These are phyloP conservation scores for Macropis europaea DNA, from an alignment of 2,888 invertebrate species.

Conservation along the genomic window DNA sequence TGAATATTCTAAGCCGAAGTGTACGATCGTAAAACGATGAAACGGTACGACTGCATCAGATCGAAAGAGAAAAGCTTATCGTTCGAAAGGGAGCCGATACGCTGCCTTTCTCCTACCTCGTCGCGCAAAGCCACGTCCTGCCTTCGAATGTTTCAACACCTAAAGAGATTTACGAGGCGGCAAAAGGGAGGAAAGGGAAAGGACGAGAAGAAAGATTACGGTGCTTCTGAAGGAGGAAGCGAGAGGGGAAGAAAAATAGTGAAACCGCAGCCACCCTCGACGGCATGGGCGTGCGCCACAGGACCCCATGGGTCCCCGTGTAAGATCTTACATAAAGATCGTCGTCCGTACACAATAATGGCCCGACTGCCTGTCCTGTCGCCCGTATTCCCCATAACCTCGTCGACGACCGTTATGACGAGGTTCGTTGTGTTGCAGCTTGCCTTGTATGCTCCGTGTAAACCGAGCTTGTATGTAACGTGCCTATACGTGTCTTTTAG, in stretches of 20 bases:
- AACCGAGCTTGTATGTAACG: slow-evolving; percentile 33
- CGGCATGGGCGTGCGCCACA: slow-evolving; percentile 76
- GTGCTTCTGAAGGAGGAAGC: slow-evolving; percentile 34
- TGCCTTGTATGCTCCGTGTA: slow-evolving; percentile 55
- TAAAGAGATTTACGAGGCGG: slow-evolving; percentile 72
- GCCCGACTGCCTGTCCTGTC: slow-evolving; percentile 66
- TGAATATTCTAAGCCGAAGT: neutral
- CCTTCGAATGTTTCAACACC: slow-evolving; percentile 66
- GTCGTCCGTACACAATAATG: slow-evolving; percentile 71
- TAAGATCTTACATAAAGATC: slow-evolving; percentile 77
- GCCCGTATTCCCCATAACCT: slow-evolving; percentile 70
- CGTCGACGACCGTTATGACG: slow-evolving; percentile 75
- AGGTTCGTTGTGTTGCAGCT: slow-evolving; percentile 66
- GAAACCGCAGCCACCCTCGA: slow-evolving; percentile 76
- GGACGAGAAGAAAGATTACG: slow-evolving; percentile 36
- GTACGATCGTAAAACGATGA: slow-evolving; percentile 11
- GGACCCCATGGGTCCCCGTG: slow-evolving; percentile 69
- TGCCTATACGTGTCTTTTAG: slow-evolving; percentile 53
- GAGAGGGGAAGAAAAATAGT: slow-evolving; percentile 57
- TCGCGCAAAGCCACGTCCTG: slow-evolving; percentile 31
- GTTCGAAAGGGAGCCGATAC: neutral
- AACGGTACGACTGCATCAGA: neutral
- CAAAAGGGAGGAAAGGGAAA: slow-evolving; percentile 28
- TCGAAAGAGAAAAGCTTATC: slow-evolving; percentile 15
- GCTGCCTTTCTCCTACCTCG: slow-evolving; percentile 18